A percentile compares a stretch with the other conserved stretches of the same genome.
phyloP scores from a whole-genome alignment of 2,888 invertebrate genomes.

The Dicyrtomina minuta region DNA sequence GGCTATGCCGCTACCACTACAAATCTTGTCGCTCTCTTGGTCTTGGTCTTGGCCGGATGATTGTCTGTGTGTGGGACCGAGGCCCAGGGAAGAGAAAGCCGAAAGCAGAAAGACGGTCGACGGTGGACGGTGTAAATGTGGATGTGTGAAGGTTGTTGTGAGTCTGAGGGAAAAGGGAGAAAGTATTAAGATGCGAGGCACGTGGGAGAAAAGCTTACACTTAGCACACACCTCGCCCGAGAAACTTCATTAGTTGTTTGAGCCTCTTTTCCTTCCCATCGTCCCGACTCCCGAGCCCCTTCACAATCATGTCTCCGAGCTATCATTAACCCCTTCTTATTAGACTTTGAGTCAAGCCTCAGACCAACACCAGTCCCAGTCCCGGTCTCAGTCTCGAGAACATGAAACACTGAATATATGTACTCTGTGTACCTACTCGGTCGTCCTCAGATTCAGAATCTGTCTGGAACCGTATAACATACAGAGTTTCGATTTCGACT shows the following conservation, averaged over 20 bases:
- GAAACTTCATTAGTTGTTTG: constrained; percentile 19
- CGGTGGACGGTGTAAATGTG: too few relatives aligned
- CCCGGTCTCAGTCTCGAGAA: neutral
- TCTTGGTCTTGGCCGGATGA: too few relatives aligned
- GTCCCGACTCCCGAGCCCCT: neutral
- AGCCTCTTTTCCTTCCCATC: neutral
- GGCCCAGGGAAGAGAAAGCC: neutral
- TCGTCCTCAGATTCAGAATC: too few relatives aligned
- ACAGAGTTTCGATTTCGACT: too few relatives aligned
- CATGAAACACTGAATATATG: neutral
- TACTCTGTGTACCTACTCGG: neutral
- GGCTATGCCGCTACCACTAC: too few relatives aligned
- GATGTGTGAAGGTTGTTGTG: too few relatives aligned
- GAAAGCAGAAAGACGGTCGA: neutral
- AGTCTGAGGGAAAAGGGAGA: too few relatives aligned
- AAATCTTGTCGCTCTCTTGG: too few relatives aligned
- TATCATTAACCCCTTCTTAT: constrained; percentile 26
- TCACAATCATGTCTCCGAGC: neutral
- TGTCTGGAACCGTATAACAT: too few relatives aligned
- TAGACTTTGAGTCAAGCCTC: constrained; percentile 14
- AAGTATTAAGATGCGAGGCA: constrained; percentile 5
- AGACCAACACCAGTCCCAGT: too few relatives aligned
- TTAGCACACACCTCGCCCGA: constrained; percentile 11
- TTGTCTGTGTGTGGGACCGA: too few relatives aligned
- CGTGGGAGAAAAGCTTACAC: constrained; percentile 14